Evolutionary conservation across 2,113 vertebrate genomes (phyloP).

Genomic region (Hippoglossus stenolepis): DNA sequence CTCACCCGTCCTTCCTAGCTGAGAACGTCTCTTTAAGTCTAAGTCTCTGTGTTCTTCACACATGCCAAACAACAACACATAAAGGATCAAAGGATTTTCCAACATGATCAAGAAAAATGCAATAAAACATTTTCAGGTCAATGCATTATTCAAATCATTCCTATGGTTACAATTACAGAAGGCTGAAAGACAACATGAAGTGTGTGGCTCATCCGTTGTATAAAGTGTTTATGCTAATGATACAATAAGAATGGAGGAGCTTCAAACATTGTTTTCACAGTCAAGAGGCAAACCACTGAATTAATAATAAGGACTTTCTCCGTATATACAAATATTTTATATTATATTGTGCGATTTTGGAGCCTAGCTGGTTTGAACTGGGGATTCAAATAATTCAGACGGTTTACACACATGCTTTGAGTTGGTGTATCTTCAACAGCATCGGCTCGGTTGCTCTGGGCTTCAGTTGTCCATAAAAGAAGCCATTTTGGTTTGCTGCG

Average conservation of each 20-base stretch:
- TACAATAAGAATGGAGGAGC: constrained; percentile 18
- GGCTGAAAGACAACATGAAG: constrained; percentile 24
- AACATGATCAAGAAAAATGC: not conserved
- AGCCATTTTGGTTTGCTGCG: constrained; percentile 6
- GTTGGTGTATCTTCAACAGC: not conserved
- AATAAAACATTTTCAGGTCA: constrained; percentile 1
- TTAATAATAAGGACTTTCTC: constrained; percentile 36
- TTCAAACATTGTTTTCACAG: constrained; percentile 25
- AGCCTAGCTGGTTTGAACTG: not conserved
- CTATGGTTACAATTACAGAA: no score
- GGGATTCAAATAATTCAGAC: constrained; percentile 19
- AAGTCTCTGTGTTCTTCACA: constrained; percentile 2
- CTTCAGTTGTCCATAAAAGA: constrained; percentile 4
- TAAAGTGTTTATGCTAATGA: constrained; percentile 29
- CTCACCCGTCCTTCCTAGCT: not conserved
- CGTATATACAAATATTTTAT: constrained; percentile 9
- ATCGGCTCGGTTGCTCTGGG: not conserved
- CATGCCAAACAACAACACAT: not conserved
- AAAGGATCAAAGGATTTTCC: not conserved
- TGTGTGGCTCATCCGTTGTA: constrained; percentile 32
- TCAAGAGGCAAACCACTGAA: constrained; percentile 32
- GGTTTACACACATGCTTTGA: not conserved
- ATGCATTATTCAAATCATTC: constrained; percentile 49
- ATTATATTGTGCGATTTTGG: constrained; percentile 10
- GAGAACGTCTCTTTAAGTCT: not conserved